Percentiles rank a stretch among this genome's conserved stretches.
Conservation (phyloP, 2,888 invertebrate species). For the Crioceris asparagi region DNA sequence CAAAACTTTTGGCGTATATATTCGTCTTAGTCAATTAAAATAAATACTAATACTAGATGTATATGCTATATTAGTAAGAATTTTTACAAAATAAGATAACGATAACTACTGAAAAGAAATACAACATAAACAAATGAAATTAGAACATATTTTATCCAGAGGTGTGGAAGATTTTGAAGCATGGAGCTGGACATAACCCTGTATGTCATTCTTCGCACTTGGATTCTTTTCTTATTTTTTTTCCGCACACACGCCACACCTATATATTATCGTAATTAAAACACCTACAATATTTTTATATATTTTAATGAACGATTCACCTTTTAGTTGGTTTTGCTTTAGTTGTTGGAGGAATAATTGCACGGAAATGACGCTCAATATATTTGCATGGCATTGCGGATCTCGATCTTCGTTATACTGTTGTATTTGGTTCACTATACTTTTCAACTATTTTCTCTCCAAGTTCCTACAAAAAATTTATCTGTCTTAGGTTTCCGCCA, state of each 20-base stretch:
- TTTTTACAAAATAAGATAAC: not conserved
- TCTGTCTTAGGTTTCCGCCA: not conserved
- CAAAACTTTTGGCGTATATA: too few species aligned
- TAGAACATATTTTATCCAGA: not conserved
- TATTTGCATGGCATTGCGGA: not conserved
- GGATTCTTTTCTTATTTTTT: not conserved
- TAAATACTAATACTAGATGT: not conserved
- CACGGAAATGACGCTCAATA: not conserved
- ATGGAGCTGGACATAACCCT: too few species aligned
- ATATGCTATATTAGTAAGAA: not conserved
- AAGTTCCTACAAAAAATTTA: not conserved
- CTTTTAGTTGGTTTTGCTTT: not conserved
- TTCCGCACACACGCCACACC: not conserved
- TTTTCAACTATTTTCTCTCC: not conserved
- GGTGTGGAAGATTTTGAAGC: not conserved
- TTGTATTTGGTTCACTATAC: not conserved
- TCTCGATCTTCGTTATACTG: not conserved
- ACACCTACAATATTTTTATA: not conserved
- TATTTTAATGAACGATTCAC: not conserved
- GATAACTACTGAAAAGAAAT: not conserved
- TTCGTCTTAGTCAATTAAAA: too few species aligned
- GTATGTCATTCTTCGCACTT: too few species aligned
- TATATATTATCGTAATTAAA: not conserved
- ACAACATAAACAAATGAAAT: not conserved
- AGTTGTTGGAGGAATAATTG: not conserved